A percentile compares a stretch with the other conserved stretches of the same genome.
Conservation (phyloP, 2,113 vertebrate species). For the Sterna hirundo region DNA sequence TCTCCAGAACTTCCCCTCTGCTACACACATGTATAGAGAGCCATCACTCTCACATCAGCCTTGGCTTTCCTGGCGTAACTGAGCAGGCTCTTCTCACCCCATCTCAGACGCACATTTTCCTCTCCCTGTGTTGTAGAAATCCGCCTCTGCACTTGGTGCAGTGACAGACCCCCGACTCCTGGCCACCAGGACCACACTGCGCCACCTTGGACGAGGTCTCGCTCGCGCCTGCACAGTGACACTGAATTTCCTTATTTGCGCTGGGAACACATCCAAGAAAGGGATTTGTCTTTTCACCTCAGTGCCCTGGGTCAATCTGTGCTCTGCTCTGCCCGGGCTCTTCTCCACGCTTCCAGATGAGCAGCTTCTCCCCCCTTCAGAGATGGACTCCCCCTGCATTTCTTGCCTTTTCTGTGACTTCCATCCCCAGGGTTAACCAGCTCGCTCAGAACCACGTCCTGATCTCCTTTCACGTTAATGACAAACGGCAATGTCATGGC, state of each 20-base stretch:
- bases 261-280: constrained; percentile 11
- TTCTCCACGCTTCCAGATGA: not conserved
- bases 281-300: constrained; percentile 38
- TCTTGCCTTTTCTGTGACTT: not conserved
- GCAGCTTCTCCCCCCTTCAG: not conserved
- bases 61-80: not conserved
- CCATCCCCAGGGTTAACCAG: not conserved
- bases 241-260: not conserved
- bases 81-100: not conserved
- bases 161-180: not conserved
- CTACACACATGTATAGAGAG: not conserved
- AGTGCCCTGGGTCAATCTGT: constrained; percentile 25
- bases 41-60: not conserved
- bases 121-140: not conserved
- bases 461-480: not conserved
- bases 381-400: not conserved
- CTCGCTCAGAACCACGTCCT: not conserved
- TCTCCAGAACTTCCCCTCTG: not conserved
- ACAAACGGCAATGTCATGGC: not conserved
- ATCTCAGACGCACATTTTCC: not conserved
- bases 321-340: not conserved
- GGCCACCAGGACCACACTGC: not conserved
- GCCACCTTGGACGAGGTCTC: not conserved
- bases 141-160: not conserved
- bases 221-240: not conserved